Conservation (phyloP, 2,113 vertebrate genomes). For the Heterocephalus glaber region DNA sequence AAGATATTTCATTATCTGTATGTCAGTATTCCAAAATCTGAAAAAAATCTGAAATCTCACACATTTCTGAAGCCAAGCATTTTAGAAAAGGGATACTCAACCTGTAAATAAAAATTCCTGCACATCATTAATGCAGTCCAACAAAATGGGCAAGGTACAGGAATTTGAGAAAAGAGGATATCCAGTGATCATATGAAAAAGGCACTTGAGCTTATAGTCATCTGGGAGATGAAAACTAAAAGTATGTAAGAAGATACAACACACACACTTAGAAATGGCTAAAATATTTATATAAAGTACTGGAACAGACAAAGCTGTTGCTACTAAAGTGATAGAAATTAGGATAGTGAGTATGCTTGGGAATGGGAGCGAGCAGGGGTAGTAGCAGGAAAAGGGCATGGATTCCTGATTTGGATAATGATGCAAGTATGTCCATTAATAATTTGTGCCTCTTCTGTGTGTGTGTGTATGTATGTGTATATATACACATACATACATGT, state of each 20-base stretch:
- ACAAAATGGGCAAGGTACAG: not conserved
- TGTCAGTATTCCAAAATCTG: not conserved
- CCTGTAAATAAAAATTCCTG: not conserved
- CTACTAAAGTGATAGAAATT: not conserved
- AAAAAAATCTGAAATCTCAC: not conserved
- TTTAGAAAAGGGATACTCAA: not conserved
- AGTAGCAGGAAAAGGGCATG: not conserved
- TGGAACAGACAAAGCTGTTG: not conserved
- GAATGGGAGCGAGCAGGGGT: not conserved
- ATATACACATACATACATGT: too few species aligned
- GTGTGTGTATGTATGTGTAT: too few species aligned
- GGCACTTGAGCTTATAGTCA: not conserved
- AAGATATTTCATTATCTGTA: not conserved
- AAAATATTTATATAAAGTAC: not conserved
- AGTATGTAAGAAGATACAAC: not conserved
- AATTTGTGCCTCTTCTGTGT: not conserved
- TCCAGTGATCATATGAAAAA: not conserved
- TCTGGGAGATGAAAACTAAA: slow-evolving; percentile 39
- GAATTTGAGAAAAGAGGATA: slow-evolving; percentile 18
- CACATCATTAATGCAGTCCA: not conserved
- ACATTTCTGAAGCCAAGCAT: not conserved
- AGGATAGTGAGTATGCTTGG: not conserved
- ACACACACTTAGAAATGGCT: not conserved
- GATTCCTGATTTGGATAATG: not conserved
- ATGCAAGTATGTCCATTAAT: not conserved